Base-by-base conservation (phyloP, 2,888 invertebrate genomes). In the Caenorhabditis afra region DNA sequence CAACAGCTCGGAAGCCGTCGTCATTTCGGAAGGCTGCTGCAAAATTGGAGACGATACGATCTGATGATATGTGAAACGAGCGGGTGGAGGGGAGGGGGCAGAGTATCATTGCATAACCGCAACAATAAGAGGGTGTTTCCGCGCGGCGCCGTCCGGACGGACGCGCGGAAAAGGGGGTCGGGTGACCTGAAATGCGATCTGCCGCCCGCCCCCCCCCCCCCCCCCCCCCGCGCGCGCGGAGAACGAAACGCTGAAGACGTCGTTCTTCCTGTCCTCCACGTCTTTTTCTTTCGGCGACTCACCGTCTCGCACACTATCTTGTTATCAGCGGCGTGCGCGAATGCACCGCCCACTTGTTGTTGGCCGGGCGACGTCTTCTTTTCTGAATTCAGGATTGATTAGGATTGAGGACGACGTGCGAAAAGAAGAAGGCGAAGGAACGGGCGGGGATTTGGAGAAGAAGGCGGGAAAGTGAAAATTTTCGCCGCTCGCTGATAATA, bases 1-100 rank as follows among this genome's bases (percentile, higher is more conserved):
- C 66, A 82, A 62, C 61, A 86, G 78, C 76, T 86, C 86, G 16
- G 86, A 84, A 49, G 86, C 84, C 41, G 85, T 85, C 47, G 85
- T 81, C 81, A 85, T 85, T 29, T 18, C 62, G 62, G 47, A 53
- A 16, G 67, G 50, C 57, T 53, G 62, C 71, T 71, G 71, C 39
- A 58, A 67, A n/a, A n/a, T n/a, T n/a, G n/a, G n/a, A n/a, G n/a
- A 59, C 16, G 29, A 39, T 16, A 7, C 29, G 29, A 29, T 29
- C 29, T 5, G 29, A n/a, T 18, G 52, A 41, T 45, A 68, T 29
- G 18, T 41, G 22, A 59, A n/a, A 29, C 35, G 14, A 11, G 14
- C 3, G 3, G 5, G 11, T 18, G 18, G 49, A 37, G 12, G 11
- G 35, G 20, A 61, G 62, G 62, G 71, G 45, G 57, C 23, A 47